A percentile compares a stretch with the other conserved stretches of the same genome.
Evolutionary conservation across 2,797 vertebrate genomes (phyloP).

Genomic region (Danio tinwini): DNA sequence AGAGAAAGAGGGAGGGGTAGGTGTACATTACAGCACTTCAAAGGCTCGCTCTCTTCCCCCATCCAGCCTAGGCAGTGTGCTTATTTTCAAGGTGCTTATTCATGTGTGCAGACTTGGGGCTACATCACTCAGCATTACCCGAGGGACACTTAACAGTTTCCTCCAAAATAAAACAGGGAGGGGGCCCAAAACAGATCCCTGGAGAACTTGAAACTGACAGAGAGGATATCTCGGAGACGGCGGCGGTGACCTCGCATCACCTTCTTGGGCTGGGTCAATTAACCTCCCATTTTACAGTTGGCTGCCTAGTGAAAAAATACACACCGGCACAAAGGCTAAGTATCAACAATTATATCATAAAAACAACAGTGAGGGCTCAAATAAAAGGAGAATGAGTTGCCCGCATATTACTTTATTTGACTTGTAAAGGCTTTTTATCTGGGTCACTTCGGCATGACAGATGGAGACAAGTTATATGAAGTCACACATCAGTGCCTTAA

Average conservation of each 20-base stretch:
- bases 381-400: slow-evolving; percentile 49
- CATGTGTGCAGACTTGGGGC: slow-evolving; percentile 63
- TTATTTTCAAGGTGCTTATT: slow-evolving; percentile 66
- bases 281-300: slow-evolving; percentile 59
- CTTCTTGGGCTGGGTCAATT: slow-evolving; percentile 59
- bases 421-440: slow-evolving; percentile 36
- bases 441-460: slow-evolving; percentile 14
- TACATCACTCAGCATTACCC: slow-evolving; percentile 60
- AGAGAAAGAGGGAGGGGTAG: slow-evolving; percentile 63
- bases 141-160: slow-evolving; percentile 56
- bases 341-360: slow-evolving; percentile 55
- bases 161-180: slow-evolving; percentile 35
- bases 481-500: background rate
- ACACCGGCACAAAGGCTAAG: slow-evolving; percentile 49
- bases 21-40: slow-evolving; percentile 65
- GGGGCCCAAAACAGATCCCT: slow-evolving; percentile 54
- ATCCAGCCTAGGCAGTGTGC: slow-evolving; percentile 57
- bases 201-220: slow-evolving; percentile 57
- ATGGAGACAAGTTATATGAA: background rate
- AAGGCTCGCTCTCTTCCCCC: slow-evolving; percentile 59
- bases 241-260: slow-evolving; percentile 55
- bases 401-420: slow-evolving; percentile 45
- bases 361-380: slow-evolving; percentile 40
- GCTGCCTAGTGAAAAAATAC: slow-evolving; percentile 54
- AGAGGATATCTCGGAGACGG: slow-evolving; percentile 58